Base-by-base conservation (phyloP, 2,797 vertebrate genomes). In the Brotula barbata region DNA sequence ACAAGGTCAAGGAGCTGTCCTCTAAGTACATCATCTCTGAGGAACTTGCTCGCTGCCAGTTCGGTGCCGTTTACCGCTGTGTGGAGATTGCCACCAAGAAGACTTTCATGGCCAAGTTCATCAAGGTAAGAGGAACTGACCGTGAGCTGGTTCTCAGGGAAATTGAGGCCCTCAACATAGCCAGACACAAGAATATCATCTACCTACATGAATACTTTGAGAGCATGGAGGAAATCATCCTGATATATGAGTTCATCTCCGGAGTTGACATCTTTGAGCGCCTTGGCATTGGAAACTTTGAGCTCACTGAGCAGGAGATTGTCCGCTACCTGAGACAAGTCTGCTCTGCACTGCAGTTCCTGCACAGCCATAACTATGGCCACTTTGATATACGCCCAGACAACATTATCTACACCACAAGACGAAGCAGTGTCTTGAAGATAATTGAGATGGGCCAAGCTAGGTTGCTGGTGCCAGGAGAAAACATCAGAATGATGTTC, bases 191-290 rank as follows among this genome's bases (percentile, higher is more conserved):
- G 84, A 99, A 96, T 71, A 78, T 99, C 47, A 81, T 99, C 63
- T 94, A 97, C 73, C 91, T 99, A 47, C 93, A 99, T 57, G 95
- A 98, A 88, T 96, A 94, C 60, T 99, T 98, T 91, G 97, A 99
- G 80, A 99, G 97, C 83, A 92, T 99, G 88, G 97, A 99, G 82
- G 97, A 99, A 91, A 85, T 98, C 31, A 89, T 98, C 71, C 90
- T 99, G 85, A 97, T 99, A 77, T 98, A 94, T 88, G 97, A 99
- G 82, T 99, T 99, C 77, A 92, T 98, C 76, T 98, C 97, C 46
- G 97, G 97, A 55, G 90, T 94, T 53, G 97, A 99, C 77, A 98
- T 99, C 78, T 99, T 99, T 78, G 97, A 99, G 86, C 94, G 95
- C 76, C 94, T 99, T 58, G 93, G 93, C 61, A 94, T 92, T 57